These are phyloP conservation scores for Musca vetustissima DNA, from an alignment of 1,140 invertebrate species.

Conservation along the genomic window DNA sequence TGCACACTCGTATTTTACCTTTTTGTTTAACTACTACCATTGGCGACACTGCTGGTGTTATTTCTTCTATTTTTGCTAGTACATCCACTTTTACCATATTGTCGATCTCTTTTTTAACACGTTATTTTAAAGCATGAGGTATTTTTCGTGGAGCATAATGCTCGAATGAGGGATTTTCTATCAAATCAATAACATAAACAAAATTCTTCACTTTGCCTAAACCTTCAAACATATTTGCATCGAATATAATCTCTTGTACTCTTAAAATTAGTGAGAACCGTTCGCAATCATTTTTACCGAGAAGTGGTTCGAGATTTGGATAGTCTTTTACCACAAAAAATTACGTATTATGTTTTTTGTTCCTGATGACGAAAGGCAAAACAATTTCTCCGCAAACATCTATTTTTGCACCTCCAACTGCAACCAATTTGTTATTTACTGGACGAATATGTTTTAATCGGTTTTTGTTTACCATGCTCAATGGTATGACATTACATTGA, in stretches of 20 bases:
- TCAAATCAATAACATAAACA: not conserved
- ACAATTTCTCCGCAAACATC: not conserved
- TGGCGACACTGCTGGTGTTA: not conserved
- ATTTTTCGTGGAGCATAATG: not conserved
- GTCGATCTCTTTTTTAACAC: not conserved
- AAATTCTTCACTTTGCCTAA: not conserved
- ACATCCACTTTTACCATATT: not conserved
- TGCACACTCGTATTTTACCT: slow-evolving; percentile 2
- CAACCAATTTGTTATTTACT: not conserved
- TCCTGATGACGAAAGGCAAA: not conserved
- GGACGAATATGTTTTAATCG: not conserved
- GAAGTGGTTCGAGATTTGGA: too few relatives aligned
- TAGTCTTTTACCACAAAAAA: too few relatives aligned
- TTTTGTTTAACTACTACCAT: slow-evolving; percentile 11
- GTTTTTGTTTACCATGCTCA: not conserved
- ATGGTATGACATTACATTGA: not conserved
- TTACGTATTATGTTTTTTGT: too few relatives aligned
- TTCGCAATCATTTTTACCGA: too few relatives aligned
- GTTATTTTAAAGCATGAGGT: not conserved
- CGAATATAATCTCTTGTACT: too few relatives aligned
- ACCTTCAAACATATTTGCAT: not conserved
- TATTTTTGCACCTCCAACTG: not conserved
- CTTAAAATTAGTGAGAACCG: too few relatives aligned
- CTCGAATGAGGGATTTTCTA: not conserved
- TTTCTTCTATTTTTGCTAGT: not conserved